A percentile compares a stretch with the other conserved stretches of the same genome.
Evolutionary conservation across 2,797 vertebrate species (phyloP).

Genomic region (Falco novaeseelandiae): DNA sequence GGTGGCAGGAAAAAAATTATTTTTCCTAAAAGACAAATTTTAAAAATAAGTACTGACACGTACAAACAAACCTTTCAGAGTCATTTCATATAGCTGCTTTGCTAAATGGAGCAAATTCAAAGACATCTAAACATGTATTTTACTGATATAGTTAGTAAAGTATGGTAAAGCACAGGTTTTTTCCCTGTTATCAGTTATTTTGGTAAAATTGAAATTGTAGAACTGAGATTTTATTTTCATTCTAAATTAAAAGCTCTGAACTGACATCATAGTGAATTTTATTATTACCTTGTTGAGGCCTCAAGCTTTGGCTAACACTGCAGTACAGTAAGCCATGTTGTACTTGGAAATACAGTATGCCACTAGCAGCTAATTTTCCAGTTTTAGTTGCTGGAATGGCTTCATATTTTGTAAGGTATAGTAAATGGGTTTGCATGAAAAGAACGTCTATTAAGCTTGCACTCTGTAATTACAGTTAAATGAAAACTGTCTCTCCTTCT

Average conservation of each 20-base stretch:
- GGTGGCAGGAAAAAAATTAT: neutral
- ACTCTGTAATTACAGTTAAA: neutral
- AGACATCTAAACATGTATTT: neutral
- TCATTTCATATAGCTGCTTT: neutral
- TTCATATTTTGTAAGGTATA: neutral
- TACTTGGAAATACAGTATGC: conserved; percentile 28
- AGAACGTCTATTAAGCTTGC: neutral
- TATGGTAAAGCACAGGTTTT: neutral
- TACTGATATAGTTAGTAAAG: neutral
- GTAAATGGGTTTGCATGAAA: neutral
- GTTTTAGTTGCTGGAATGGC: neutral
- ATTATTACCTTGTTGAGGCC: conserved; percentile 35
- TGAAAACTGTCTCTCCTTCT: neutral
- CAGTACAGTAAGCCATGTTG: conserved; percentile 13
- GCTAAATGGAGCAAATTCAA: neutral
- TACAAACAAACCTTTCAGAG: neutral
- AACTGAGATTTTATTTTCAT: neutral
- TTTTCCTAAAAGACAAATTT: neutral
- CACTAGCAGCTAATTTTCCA: conserved; percentile 40
- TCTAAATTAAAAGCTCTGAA: neutral
- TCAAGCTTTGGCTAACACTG: neutral
- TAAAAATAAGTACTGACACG: accelerated
- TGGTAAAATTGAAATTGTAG: neutral
- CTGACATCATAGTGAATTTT: neutral
- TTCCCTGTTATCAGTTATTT: neutral